A percentile compares a stretch with the other conserved stretches of the same genome.
phyloP scores from a whole-genome alignment of 2,888 invertebrate genomes.

The Leptinotarsa haldemani region DNA sequence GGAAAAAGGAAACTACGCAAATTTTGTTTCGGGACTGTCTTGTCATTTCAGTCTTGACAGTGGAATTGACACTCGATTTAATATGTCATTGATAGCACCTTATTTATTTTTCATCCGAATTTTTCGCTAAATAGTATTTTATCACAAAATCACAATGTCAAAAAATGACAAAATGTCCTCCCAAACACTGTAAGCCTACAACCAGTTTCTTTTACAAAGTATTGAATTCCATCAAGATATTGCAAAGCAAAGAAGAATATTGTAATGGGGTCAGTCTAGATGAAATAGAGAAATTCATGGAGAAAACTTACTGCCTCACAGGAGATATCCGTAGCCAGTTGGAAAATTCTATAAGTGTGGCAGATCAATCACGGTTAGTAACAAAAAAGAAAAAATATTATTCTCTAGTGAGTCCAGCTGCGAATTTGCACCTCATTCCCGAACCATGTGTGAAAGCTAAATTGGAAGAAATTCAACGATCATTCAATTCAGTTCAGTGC shows the following conservation, averaged over 20 bases:
- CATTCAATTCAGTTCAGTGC: slow-evolving; percentile 34
- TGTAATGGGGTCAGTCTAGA: slow-evolving; percentile 45
- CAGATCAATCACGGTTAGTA: slow-evolving; percentile 45
- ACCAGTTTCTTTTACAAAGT: slow-evolving; percentile 52
- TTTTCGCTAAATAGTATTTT: not conserved
- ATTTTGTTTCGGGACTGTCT: too few relatives aligned
- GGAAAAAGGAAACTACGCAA: too few relatives aligned
- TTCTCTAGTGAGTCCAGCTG: slow-evolving; percentile 46
- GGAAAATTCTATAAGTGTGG: slow-evolving; percentile 46
- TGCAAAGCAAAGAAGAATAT: slow-evolving; percentile 42
- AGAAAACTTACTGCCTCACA: slow-evolving; percentile 40
- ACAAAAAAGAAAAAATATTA: slow-evolving; percentile 44
- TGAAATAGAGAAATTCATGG: slow-evolving; percentile 49
- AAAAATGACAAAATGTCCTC: slow-evolving; percentile 44
- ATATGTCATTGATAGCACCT: slow-evolving; percentile 1
- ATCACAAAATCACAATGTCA: slow-evolving; percentile 24
- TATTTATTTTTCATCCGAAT: slow-evolving; percentile 1
- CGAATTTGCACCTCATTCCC: slow-evolving; percentile 48
- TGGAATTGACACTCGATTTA: slow-evolving; percentile 5
- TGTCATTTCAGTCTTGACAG: not conserved
- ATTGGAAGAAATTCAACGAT: slow-evolving; percentile 43
- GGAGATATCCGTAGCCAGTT: slow-evolving; percentile 52
- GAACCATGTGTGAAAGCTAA: slow-evolving; percentile 44
- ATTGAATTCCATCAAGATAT: slow-evolving; percentile 46
- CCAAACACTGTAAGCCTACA: slow-evolving; percentile 29